These are phyloP conservation scores for Harpagifer antarcticus DNA, from an alignment of 2,797 vertebrate species.

Conservation along the genomic window DNA sequence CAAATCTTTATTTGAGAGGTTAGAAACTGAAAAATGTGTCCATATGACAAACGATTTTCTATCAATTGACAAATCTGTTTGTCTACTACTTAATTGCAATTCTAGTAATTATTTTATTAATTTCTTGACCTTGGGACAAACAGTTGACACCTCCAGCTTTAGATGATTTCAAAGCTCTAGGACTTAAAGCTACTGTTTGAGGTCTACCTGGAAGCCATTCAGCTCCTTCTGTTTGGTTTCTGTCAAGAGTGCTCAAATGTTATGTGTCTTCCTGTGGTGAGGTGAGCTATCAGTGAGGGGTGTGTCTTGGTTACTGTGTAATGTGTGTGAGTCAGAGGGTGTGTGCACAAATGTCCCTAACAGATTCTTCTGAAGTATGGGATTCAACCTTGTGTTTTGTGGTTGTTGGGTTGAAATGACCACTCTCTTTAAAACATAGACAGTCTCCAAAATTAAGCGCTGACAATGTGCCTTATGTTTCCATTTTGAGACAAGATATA, in stretches of 20 bases:
- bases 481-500: too few relatives aligned
- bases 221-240: neutral
- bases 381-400: neutral
- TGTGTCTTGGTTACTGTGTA: conserved; percentile 9
- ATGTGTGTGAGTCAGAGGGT: conserved; percentile 16
- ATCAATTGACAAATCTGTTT: too few relatives aligned
- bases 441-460: too few relatives aligned
- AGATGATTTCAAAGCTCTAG: too few relatives aligned
- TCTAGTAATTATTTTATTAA: too few relatives aligned
- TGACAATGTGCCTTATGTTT: too few relatives aligned
- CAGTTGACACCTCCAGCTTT: neutral
- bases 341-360: conserved; percentile 1
- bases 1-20: too few relatives aligned
- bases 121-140: neutral
- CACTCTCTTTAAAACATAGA: too few relatives aligned
- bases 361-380: neutral
- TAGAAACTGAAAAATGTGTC: too few relatives aligned
- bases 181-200: too few relatives aligned
- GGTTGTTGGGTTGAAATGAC: neutral
- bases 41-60: too few relatives aligned
- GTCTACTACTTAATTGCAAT: too few relatives aligned
- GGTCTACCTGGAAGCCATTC: neutral
- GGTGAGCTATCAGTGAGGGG: neutral
- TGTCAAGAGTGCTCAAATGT: neutral
- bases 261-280: conserved; percentile 1